These are phyloP conservation scores for Epinephelus cyanopodus DNA, from an alignment of 2,113 vertebrate genomes.

Conservation along the genomic window DNA sequence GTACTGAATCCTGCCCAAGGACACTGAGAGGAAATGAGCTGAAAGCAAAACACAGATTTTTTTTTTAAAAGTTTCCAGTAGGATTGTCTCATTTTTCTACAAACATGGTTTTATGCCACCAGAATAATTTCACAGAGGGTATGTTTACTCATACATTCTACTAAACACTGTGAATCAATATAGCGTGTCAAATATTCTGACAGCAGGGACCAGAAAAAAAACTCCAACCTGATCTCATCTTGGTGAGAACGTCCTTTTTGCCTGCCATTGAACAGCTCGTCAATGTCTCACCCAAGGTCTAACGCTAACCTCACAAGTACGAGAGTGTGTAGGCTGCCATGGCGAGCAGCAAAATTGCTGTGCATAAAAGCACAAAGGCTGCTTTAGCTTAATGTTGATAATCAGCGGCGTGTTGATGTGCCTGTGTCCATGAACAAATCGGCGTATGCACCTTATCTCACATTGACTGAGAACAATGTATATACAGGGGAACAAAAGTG, in stretches of 20 bases:
- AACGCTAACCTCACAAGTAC: neutral
- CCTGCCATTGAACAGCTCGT: neutral
- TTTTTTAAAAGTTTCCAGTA: neutral
- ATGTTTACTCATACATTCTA: neutral
- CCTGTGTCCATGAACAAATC: slow-evolving; percentile 11
- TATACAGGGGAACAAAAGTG: neutral
- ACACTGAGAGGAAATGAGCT: neutral
- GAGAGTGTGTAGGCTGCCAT: neutral
- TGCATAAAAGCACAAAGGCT: slow-evolving; percentile 1
- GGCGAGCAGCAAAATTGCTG: neutral
- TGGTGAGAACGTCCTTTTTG: neutral
- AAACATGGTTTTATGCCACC: neutral
- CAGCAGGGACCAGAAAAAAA: neutral
- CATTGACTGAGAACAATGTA: neutral
- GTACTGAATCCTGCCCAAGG: neutral
- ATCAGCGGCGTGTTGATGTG: slow-evolving; percentile 5
- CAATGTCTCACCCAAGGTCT: neutral
- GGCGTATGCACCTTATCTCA: slow-evolving; percentile 1
- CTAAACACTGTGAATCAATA: neutral
- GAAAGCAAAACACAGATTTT: neutral
- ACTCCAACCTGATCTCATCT: neutral
- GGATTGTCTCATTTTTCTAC: neutral
- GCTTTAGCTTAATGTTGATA: neutral
- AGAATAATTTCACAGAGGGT: neutral
- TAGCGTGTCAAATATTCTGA: neutral